Conservation (phyloP, 2,797 vertebrate genomes). For the Acanthurus tractus region DNA sequence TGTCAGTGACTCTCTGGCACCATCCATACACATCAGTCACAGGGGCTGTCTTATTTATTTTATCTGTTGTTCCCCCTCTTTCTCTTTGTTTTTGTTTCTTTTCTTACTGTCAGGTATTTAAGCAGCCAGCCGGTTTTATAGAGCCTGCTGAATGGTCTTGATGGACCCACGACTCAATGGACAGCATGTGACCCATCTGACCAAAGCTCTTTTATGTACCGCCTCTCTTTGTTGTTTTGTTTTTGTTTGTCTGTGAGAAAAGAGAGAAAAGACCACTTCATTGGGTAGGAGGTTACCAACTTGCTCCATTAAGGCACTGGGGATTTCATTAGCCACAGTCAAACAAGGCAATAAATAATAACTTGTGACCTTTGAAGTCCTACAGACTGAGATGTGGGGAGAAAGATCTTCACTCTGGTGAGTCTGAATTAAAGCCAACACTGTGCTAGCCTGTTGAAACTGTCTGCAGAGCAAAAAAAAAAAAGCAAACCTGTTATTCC, state of each 20-base stretch:
- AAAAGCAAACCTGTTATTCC: constrained; percentile 56
- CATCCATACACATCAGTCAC: constrained; percentile 90
- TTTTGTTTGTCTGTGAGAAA: constrained; percentile 88
- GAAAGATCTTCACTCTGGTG: constrained; percentile 33
- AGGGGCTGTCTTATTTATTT: constrained; percentile 90
- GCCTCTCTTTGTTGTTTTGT: constrained; percentile 87
- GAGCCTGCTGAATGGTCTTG: constrained; percentile 84
- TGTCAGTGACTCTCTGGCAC: constrained; percentile 87
- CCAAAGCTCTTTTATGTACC: constrained; percentile 86
- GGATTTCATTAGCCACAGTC: constrained; percentile 79
- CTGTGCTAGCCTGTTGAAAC: constrained; percentile 38
- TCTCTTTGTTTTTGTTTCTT: constrained; percentile 87
- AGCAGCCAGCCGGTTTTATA: constrained; percentile 89
- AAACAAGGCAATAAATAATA: constrained; percentile 84
- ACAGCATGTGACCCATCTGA: constrained; percentile 91
- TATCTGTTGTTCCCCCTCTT: constrained; percentile 84
- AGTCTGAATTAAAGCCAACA: constrained; percentile 28
- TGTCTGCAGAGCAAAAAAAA: constrained; percentile 27
- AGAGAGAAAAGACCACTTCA: constrained; percentile 84
- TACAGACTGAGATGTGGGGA: constrained; percentile 47
- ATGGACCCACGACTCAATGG: constrained; percentile 86
- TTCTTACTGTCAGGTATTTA: constrained; percentile 90
- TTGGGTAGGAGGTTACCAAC: constrained; percentile 86
- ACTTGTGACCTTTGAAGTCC: constrained; percentile 78
- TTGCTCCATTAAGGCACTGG: constrained; percentile 72